Conservation (phyloP, 2,113 vertebrate species). For the Oenanthe melanoleuca region DNA sequence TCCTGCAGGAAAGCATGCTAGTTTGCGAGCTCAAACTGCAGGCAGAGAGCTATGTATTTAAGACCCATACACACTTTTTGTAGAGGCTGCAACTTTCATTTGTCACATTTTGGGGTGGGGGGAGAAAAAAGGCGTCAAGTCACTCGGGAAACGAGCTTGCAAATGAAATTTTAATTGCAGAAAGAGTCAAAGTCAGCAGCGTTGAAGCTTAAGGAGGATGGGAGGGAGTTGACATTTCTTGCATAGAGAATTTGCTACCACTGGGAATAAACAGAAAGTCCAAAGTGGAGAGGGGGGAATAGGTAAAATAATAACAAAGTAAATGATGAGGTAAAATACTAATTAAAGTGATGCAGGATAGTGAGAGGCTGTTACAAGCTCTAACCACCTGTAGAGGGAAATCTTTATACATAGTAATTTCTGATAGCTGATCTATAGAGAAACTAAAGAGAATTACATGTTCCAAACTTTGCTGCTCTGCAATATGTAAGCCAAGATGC, state of each 20-base stretch:
- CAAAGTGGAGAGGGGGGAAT: background rate
- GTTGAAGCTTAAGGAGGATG: conserved; percentile 20
- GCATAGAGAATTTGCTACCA: background rate
- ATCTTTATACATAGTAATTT: conserved; percentile 79
- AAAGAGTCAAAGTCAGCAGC: conserved; percentile 56
- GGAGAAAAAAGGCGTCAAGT: background rate
- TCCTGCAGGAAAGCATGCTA: conserved; percentile 60
- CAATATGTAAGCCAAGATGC: background rate
- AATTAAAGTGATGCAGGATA: conserved; percentile 55
- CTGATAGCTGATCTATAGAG: conserved; percentile 60
- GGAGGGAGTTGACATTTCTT: conserved; percentile 20
- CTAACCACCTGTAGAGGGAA: conserved; percentile 86
- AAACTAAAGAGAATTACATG: conserved; percentile 14
- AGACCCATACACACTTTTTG: background rate
- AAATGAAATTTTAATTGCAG: conserved; percentile 58
- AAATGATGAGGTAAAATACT: background rate
- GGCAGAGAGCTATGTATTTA: background rate
- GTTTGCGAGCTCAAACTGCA: conserved; percentile 15
- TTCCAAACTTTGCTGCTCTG: conserved; percentile 72
- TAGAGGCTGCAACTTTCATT: conserved; percentile 50
- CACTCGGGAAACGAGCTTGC: conserved; percentile 31
- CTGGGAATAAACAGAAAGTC: conserved; percentile 24
- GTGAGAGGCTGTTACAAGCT: conserved; percentile 73
- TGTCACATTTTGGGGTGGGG: conserved; percentile 22
- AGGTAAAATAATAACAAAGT: conserved; percentile 25